A percentile compares a stretch with the other conserved stretches of the same genome.
These are phyloP conservation scores for Cladorhizidae sp. DNA, from an alignment of 37 sponge, comb jelly and placozoan genomes.

Conservation along the genomic window DNA sequence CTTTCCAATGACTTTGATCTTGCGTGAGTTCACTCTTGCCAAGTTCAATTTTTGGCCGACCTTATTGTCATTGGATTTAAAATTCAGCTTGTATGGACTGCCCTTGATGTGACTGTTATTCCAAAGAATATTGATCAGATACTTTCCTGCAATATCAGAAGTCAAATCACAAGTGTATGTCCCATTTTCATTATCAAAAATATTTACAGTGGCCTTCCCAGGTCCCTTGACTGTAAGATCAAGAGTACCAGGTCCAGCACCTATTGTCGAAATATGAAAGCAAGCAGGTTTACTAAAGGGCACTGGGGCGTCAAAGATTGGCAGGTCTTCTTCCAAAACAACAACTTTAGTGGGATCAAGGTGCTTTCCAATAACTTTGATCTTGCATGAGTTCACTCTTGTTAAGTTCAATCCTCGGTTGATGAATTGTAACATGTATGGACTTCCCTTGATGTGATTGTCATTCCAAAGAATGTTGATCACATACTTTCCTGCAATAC, in stretches of 20 bases:
- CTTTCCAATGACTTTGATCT: constrained; percentile 30
- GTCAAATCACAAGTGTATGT: constrained; percentile 38
- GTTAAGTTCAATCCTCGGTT: constrained; percentile 70
- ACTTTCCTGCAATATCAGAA: constrained; percentile 49
- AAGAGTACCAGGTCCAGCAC: constrained; percentile 64
- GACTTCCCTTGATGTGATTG: constrained; percentile 65
- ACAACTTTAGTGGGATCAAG: not conserved
- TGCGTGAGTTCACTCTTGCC: constrained; percentile 22
- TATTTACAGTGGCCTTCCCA: constrained; percentile 33
- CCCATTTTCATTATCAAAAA: constrained; percentile 33
- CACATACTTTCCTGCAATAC: constrained; percentile 49
- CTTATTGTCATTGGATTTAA: constrained; percentile 25
- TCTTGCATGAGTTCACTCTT: constrained; percentile 45
- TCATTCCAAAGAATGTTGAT: constrained; percentile 79
- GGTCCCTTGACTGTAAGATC: constrained; percentile 58
- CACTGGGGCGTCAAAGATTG: not conserved
- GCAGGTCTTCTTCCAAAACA: not conserved
- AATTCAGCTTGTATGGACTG: constrained; percentile 58
- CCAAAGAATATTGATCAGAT: constrained; percentile 67
- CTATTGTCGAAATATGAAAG: constrained; percentile 52
- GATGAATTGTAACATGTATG: constrained; percentile 49
- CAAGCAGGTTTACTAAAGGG: not conserved
- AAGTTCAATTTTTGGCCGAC: constrained; percentile 44
- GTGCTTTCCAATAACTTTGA: constrained; percentile 21
- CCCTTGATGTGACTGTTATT: constrained; percentile 55